phyloP scores from a whole-genome alignment of 2,888 invertebrate species.

The Galerucella calmariensis region DNA sequence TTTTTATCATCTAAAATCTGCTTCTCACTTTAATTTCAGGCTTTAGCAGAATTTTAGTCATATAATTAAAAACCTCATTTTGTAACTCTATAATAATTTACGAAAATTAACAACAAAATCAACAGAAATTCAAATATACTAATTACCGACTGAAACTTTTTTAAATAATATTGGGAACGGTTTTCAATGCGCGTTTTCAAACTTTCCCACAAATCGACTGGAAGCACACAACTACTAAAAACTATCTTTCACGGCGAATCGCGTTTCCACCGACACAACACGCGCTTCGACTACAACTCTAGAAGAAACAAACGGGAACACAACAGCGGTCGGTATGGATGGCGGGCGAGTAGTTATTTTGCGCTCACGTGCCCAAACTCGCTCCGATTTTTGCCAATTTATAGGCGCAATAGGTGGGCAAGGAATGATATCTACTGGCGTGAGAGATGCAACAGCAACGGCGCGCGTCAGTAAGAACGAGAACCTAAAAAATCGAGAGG shows the following conservation, averaged over 20 bases:
- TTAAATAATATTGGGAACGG: not conserved
- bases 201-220: constrained; percentile 34
- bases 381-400: constrained; percentile 36
- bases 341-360: constrained; percentile 12
- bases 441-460: constrained; percentile 21
- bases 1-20: too few relatives aligned
- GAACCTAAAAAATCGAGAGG: constrained; percentile 15
- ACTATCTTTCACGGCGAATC: constrained; percentile 26
- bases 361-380: constrained; percentile 33
- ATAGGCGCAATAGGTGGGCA: constrained; percentile 31
- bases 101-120: constrained; percentile 2
- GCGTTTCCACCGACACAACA: constrained; percentile 28
- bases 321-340: not conserved
- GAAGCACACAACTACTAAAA: constrained; percentile 40
- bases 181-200: constrained; percentile 17
- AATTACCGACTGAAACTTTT: constrained; percentile 10
- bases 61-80: not conserved
- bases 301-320: constrained; percentile 29
- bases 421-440: constrained; percentile 24
- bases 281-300: constrained; percentile 34
- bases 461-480: constrained; percentile 10
- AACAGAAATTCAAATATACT: constrained; percentile 25
- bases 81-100: too few relatives aligned
- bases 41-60: too few relatives aligned
- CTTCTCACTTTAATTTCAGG: too few relatives aligned